Base-by-base conservation (phyloP, 2,888 invertebrate genomes). In the Drosophila paranaensis region DNA sequence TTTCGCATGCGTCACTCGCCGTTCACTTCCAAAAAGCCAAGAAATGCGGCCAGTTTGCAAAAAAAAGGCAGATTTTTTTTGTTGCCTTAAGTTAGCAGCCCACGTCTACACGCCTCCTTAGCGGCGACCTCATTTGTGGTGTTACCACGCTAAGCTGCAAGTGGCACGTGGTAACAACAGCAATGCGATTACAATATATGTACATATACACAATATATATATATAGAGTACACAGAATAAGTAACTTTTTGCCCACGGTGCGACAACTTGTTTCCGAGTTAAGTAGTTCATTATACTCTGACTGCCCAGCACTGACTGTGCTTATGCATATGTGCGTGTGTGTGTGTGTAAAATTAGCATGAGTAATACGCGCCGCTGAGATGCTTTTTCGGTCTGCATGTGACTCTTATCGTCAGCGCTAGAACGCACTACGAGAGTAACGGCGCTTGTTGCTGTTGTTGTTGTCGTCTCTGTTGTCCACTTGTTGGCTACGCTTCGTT, bases 271-370 rank as follows among this genome's bases (percentile, higher is more conserved):
- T 81, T 81, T 82, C 70, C 64, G 51, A 73, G 66, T 66, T 85
- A 88, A 84, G 87, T 87, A 81, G 85, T 85, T 86, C 87, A 77
- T 86, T 88, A 81, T 77, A 73, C 80, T 77, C 80, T 77, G 72
- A 73, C 80, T 77, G 71, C 65, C 63, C 77, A 79, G 64, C 76
- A 74, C 66, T 58, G 53, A 33, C 33, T 33, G 53, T 20, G 56
- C 27, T 10, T 42, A 40, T 50, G 58, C 37, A 9, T 53, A 35
- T 64, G 61, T 30, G 25, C 64, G 40, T 50, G 46, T 68, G 40
- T 50, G 46, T 69, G n/a, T 63, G 42, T 64, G 55, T 68, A 40
- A 63, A 79, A 81, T 79, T 82, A 81, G 80, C 81, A 82, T 82
- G 81, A 82, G 80, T 82, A 82, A 82, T 81, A 63, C 71, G 60